Percentiles rank a stretch among this genome's conserved stretches.
Conservation (phyloP, 2,888 invertebrate genomes). For the Noctua fimbriata region DNA sequence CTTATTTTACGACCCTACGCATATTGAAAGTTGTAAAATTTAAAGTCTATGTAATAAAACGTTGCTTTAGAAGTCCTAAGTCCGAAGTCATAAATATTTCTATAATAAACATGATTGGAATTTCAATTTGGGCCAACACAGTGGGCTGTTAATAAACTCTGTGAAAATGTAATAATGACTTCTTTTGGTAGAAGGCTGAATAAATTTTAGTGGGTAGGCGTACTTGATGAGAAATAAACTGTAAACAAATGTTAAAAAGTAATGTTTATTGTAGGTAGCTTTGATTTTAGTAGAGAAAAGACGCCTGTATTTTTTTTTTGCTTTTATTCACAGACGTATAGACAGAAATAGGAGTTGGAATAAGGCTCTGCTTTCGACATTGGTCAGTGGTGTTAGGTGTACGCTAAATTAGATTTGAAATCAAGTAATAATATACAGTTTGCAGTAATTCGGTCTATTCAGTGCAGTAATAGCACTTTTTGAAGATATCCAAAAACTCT, state of each 20-base stretch:
- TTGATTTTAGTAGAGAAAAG: neutral
- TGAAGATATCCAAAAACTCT: neutral
- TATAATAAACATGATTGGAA: constrained; percentile 63
- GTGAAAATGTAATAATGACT: constrained; percentile 36
- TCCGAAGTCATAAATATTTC: constrained; percentile 65
- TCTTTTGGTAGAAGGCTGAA: constrained; percentile 19
- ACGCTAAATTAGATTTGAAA: no score
- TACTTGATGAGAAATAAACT: constrained; percentile 29
- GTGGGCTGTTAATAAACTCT: constrained; percentile 41
- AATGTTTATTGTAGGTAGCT: constrained; percentile 1
- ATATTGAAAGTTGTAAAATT: constrained; percentile 65
- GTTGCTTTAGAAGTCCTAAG: constrained; percentile 49
- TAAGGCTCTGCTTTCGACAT: neutral
- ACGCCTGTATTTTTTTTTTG: neutral
- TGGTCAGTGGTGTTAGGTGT: neutral
- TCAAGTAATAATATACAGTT: neutral
- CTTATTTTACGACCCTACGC: constrained; percentile 58
- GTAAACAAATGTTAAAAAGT: constrained; percentile 20
- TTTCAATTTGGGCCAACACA: constrained; percentile 53
- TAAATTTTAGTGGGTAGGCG: constrained; percentile 16
- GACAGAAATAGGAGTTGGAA: neutral
- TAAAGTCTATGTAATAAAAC: constrained; percentile 62
- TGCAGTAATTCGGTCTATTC: neutral
- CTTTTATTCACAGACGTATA: neutral
- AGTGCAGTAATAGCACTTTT: neutral